These are phyloP conservation scores for Carassius gibelio DNA, from an alignment of 2,113 vertebrate species.

Conservation along the genomic window DNA sequence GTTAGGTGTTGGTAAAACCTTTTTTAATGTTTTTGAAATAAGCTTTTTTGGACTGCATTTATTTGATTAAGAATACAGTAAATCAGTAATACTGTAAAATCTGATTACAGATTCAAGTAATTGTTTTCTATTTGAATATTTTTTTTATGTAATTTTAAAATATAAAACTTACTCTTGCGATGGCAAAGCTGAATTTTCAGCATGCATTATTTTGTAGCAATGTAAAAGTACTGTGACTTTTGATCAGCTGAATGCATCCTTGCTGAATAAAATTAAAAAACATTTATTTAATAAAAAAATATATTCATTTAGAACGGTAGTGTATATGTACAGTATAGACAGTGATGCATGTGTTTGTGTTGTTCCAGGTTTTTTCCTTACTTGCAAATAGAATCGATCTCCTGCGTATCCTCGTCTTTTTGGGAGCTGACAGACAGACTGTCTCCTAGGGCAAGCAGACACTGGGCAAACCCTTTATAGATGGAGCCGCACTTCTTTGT, in stretches of 20 bases:
- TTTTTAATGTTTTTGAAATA: neutral
- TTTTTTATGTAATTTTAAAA: neutral
- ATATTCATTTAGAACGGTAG: neutral
- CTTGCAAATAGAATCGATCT: conserved; percentile 94
- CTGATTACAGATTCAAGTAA: too few species aligned
- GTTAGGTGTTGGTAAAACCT: neutral
- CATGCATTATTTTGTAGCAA: too few species aligned
- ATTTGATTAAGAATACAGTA: neutral
- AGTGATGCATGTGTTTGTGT: conserved; percentile 28
- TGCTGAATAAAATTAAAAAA: too few species aligned
- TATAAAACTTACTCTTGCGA: neutral
- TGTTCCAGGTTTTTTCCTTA: conserved; percentile 62
- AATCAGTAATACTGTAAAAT: neutral
- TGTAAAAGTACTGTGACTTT: too few species aligned
- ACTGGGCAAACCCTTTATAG: conserved; percentile 92
- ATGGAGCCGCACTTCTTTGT: conserved; percentile 85
- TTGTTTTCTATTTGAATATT: too few species aligned
- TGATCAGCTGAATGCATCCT: too few species aligned
- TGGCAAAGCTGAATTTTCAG: too few species aligned
- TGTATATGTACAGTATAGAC: neutral
- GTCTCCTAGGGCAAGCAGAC: conserved; percentile 91
- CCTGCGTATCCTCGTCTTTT: conserved; percentile 75
- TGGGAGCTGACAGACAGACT: conserved; percentile 79
- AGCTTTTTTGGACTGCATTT: neutral
- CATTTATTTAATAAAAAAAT: too few species aligned